Conservation (phyloP, 1,140 invertebrate genomes). For the Drosophila pandora region DNA sequence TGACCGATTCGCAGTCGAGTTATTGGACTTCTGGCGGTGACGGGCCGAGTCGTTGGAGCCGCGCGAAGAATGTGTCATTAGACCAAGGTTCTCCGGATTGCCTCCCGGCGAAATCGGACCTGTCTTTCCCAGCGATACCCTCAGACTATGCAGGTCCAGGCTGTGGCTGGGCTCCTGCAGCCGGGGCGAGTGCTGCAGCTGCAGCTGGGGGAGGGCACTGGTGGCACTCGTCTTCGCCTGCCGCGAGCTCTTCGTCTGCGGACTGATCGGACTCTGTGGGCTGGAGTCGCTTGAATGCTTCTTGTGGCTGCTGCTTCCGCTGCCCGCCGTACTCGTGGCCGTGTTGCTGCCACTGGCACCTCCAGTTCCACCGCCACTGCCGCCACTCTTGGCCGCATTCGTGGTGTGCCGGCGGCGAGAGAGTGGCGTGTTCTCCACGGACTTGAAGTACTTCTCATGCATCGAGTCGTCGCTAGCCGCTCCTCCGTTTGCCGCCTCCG, state of each 20-base stretch:
- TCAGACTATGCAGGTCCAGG: constrained; percentile 67
- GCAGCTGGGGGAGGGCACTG: constrained; percentile 59
- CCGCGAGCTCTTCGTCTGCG: constrained; percentile 72
- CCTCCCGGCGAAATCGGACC: constrained; percentile 69
- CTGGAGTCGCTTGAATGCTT: constrained; percentile 83
- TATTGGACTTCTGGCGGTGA: constrained; percentile 66
- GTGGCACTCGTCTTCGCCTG: constrained; percentile 72
- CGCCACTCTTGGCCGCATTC: constrained; percentile 59
- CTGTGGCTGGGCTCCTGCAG: constrained; percentile 64
- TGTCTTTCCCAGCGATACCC: constrained; percentile 62
- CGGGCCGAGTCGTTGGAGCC: constrained; percentile 75
- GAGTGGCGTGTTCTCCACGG: constrained; percentile 86
- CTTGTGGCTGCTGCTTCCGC: constrained; percentile 73
- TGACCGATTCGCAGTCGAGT: constrained; percentile 64
- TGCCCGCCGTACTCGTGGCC: constrained; percentile 69
- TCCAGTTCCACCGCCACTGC: constrained; percentile 27
- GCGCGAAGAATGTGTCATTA: constrained; percentile 77
- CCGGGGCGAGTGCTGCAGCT: constrained; percentile 59
- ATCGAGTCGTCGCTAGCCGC: constrained; percentile 89
- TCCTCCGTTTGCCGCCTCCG: constrained; percentile 84
- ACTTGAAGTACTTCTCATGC: constrained; percentile 92
- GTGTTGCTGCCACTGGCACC: constrained; percentile 72
- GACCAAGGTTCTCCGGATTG: constrained; percentile 67
- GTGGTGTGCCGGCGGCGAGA: constrained; percentile 84
- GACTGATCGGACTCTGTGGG: constrained; percentile 83